Base-by-base conservation (phyloP, 2,888 invertebrate species). In the Crioceris asparagi region DNA sequence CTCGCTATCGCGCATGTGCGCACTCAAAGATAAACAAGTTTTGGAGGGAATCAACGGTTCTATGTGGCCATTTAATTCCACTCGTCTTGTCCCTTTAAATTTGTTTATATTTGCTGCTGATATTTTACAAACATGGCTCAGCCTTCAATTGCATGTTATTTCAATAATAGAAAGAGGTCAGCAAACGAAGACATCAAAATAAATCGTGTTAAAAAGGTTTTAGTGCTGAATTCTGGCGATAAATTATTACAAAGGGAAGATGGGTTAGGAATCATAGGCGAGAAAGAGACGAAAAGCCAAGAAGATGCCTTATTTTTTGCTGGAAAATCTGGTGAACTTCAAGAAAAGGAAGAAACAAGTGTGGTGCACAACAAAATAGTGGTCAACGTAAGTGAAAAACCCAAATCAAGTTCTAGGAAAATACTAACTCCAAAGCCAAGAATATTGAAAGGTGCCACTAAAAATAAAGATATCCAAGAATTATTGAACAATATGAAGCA, bases 131-230 rank as follows among this genome's bases (percentile, higher is more conserved):
- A 52, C 55, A 84, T 85, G 84, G 75, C 83, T 46, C 85, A 86
- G 64, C 78, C 81, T 51, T 79, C 80, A 34, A 74, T 86, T 40
- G 77, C 79, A 43, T 73, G 75, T 45, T 86, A 74, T 69, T 86
- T 83, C 61, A 78, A 74, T 59, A 77, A 77, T 53, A 74, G 84
- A 56, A 86, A 86, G 66, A 74, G 85, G 52, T 70, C 75, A 40
- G 80, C 79, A n/a, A 61, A 68, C 6, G 83, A 83, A 34, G 83
- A 84, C 56, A 56, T 67, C 36, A 65, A 67, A 43, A 45, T 57
- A 46, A 54, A 49, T 50, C 60, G 64, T 59, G 59, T 63, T 59
- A 72, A 61, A 58, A 76, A 76, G 61, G 67, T 71, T 30, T 52
- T 65, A 38, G 38, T 64, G 38, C 52, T 65, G 31, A 66, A 67